Percentiles rank a stretch among this genome's conserved stretches.
phyloP scores from a whole-genome alignment of 2,113 vertebrate species.

The Pterocles orientalis region DNA sequence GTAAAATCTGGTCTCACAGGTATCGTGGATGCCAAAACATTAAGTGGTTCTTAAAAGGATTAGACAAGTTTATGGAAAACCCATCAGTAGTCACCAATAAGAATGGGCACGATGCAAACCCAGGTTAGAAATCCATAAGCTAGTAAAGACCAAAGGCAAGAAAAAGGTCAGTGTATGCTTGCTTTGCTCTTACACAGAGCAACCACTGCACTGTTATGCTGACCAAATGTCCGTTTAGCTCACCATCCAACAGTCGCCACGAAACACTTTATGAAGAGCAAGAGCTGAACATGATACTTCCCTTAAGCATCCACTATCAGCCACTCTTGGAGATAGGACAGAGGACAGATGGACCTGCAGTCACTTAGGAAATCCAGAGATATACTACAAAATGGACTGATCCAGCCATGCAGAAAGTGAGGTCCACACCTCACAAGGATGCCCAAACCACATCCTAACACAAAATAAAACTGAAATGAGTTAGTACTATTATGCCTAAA shows the following conservation, averaged over 20 bases:
- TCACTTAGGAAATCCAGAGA: neutral
- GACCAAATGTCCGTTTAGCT: neutral
- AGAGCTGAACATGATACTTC: neutral
- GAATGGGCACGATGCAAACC: neutral
- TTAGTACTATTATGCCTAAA: neutral
- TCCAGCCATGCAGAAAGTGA: neutral
- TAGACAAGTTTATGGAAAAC: neutral
- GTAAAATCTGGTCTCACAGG: neutral
- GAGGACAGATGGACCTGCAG: neutral
- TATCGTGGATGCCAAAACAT: neutral
- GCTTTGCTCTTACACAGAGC: neutral
- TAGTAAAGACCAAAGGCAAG: neutral
- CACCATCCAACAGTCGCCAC: neutral
- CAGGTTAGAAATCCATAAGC: neutral
- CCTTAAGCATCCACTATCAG: neutral
- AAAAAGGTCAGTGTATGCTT: neutral
- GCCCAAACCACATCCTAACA: neutral
- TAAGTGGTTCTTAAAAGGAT: neutral
- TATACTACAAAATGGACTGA: neutral
- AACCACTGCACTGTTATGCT: neutral
- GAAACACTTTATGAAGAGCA: neutral
- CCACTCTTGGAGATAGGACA: neutral
- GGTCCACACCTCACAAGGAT: neutral
- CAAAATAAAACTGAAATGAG: neutral
- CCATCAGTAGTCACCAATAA: neutral